Evolutionary conservation across 2,113 vertebrate genomes (phyloP), one percentile per base, ranked within the genome.

Genomic region (Siniperca chuatsi): DNA sequence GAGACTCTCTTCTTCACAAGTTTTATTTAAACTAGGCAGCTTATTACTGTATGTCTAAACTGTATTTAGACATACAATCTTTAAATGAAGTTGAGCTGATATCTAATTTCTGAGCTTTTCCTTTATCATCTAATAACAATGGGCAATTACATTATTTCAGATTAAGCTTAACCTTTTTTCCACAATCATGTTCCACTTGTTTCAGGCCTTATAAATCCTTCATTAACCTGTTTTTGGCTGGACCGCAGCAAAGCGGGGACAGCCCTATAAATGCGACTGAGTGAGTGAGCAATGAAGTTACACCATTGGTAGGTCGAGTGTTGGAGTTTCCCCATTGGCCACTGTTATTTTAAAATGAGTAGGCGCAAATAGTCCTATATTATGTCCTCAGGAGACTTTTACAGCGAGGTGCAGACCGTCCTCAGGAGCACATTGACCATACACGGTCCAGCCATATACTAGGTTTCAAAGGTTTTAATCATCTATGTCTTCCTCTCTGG

Each of bases 81-180:
- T 11, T 78, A 8, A 58, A 48, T 37, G 2, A 67, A 25, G 25
- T 62, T 6, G 9, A 44, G 8, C 40, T 64, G 4, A 44, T 29
- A 79, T 79, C n/a, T 1, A 16, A 73, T 48, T 68, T 23, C 15
- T 54, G 18, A 80, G 10, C 29, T 75, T 20, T 29, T 48, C 58
- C 12, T 73, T 12, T 9, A 20, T 55, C 37, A 57, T 67, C 20
- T 42, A 50, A 29, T 18, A 40, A 52, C 54, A 52, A 73, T 16
- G 1, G 1, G 44, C 42, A 70, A 65, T 58, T n/a, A 37, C n/a
- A 82, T 35, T 33, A 54, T 7, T 48, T 42, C 10, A 37, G 16
- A 81, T 44, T 64, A 40, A 66, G 25, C 25, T 64, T 74, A 48
- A 46, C 9, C 9, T 13, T 61, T 46, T 35, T 35, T 75, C 6